A percentile compares a stretch with the other conserved stretches of the same genome.
phyloP scores from a whole-genome alignment of 2,888 invertebrate species.

The Xylota sylvarum region DNA sequence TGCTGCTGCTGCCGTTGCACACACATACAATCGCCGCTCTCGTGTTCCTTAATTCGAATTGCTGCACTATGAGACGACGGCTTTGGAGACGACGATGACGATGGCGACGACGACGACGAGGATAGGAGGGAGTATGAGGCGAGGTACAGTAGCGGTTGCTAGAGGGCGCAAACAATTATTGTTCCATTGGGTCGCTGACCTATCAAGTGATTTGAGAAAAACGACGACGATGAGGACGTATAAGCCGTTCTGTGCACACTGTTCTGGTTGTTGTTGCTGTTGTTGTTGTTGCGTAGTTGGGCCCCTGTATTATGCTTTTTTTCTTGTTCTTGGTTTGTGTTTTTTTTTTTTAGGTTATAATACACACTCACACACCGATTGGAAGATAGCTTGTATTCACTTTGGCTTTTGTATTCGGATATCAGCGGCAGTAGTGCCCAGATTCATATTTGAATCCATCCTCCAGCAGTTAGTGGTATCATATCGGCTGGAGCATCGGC shows the following conservation, averaged over 20 bases:
- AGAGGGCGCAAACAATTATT: slow-evolving; percentile 78
- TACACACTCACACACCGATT: slow-evolving; percentile 29
- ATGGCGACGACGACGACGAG: slow-evolving; percentile 16
- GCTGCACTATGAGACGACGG: slow-evolving; percentile 53
- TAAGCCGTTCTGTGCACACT: slow-evolving; percentile 47
- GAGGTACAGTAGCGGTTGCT: slow-evolving; percentile 75
- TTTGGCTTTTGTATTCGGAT: slow-evolving; percentile 51
- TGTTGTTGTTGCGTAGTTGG: slow-evolving; percentile 74
- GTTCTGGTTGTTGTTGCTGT: slow-evolving; percentile 15
- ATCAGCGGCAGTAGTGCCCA: slow-evolving; percentile 35
- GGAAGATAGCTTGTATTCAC: slow-evolving; percentile 28
- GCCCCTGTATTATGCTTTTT: slow-evolving; percentile 62
- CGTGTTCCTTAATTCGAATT: slow-evolving; percentile 63
- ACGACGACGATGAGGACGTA: slow-evolving; percentile 43
- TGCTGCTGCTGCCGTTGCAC: not conserved
- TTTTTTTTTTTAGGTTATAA: slow-evolving; percentile 55
- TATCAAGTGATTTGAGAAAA: slow-evolving; percentile 77
- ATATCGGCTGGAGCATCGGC: slow-evolving; percentile 4
- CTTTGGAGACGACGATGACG: slow-evolving; percentile 28
- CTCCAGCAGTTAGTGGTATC: slow-evolving; percentile 44
- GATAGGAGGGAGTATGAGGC: slow-evolving; percentile 28
- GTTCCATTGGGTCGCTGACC: slow-evolving; percentile 77
- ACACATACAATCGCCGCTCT: slow-evolving; percentile 12
- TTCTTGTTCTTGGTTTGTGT: slow-evolving; percentile 66
- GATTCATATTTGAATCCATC: slow-evolving; percentile 69